Conservation (phyloP, 2,888 invertebrate species). For the Emmelina monodactyla region DNA sequence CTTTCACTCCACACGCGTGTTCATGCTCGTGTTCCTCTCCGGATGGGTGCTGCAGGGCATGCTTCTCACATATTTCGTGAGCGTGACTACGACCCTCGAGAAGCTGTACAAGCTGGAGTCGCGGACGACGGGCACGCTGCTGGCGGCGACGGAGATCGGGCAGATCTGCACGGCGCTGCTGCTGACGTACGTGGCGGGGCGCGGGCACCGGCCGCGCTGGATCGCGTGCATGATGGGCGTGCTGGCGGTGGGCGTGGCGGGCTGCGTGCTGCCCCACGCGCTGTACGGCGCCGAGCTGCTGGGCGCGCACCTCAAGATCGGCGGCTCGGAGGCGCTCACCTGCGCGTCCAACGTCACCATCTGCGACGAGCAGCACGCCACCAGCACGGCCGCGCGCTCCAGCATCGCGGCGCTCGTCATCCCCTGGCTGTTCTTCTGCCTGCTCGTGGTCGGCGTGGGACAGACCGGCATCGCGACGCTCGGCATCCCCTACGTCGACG, state of each 20-base stretch:
- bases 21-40: constrained; percentile 86
- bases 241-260: constrained; percentile 84
- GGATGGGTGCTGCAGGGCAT: constrained; percentile 90
- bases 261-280: constrained; percentile 88
- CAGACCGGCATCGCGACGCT: constrained; percentile 92
- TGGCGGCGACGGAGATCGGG: constrained; percentile 92
- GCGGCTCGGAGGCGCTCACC: constrained; percentile 39
- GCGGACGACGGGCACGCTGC: constrained; percentile 86
- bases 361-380: constrained; percentile 69
- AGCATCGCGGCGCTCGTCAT: constrained; percentile 83
- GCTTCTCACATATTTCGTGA: constrained; percentile 94
- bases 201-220: constrained; percentile 92
- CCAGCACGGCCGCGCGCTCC: constrained; percentile 74
- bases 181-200: constrained; percentile 88
- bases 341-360: constrained; percentile 23
- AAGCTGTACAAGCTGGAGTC: constrained; percentile 92
- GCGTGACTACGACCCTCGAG: constrained; percentile 92
- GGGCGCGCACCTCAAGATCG: constrained; percentile 39
- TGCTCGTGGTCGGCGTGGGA: constrained; percentile 89
- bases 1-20: constrained; percentile 87
- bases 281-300: constrained; percentile 81
- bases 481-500: constrained; percentile 93
- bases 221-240: constrained; percentile 93
- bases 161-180: constrained; percentile 90
- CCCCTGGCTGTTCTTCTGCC: constrained; percentile 86